These are phyloP conservation scores for Ectropis crepuscularia DNA, from an alignment of 2,888 invertebrate species.

Conservation along the genomic window DNA sequence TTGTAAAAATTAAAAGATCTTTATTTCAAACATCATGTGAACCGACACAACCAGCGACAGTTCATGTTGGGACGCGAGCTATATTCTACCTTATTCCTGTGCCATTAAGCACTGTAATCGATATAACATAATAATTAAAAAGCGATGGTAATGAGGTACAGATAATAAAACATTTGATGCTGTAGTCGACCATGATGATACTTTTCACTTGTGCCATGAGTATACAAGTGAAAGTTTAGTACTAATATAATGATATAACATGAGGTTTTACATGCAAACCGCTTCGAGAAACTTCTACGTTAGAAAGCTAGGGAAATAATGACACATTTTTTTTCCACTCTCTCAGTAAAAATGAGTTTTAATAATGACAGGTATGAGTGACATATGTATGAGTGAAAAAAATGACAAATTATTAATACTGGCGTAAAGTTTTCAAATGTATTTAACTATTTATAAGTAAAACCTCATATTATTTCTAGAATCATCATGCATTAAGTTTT, in stretches of 20 bases:
- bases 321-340: too few species aligned
- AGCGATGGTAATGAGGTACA: not conserved
- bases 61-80: too few species aligned
- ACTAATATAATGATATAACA: constrained; percentile 11
- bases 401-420: too few species aligned
- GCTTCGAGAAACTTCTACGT: too few species aligned
- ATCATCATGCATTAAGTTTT: constrained; percentile 13
- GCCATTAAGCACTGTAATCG: not conserved
- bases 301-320: too few species aligned
- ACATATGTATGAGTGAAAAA: too few species aligned
- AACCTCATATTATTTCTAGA: constrained; percentile 7
- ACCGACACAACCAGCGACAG: too few species aligned
- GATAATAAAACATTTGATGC: constrained; percentile 12
- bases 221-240: constrained; percentile 29
- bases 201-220: constrained; percentile 29
- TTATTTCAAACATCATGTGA: too few species aligned
- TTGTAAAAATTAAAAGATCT: too few species aligned
- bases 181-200: constrained; percentile 25
- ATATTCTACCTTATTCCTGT: not conserved
- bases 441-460: not conserved
- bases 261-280: constrained; percentile 5
- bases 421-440: too few species aligned
- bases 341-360: too few species aligned
- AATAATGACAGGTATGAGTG: too few species aligned
- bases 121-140: not conserved